Conservation (phyloP, 2,113 vertebrate species). For the Gorsachius goisagi region DNA sequence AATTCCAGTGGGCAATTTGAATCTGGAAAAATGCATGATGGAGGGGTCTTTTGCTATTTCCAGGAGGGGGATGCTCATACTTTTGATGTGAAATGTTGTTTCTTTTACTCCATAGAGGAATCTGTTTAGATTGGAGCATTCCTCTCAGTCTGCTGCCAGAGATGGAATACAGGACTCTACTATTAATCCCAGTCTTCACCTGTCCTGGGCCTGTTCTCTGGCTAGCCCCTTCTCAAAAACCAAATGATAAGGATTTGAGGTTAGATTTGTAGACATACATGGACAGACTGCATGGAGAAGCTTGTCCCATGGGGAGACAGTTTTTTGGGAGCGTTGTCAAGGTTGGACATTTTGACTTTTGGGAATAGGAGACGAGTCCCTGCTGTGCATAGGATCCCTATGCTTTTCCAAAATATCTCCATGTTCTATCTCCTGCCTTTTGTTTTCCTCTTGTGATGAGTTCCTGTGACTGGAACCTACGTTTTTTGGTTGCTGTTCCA, state of each 20-base stretch:
- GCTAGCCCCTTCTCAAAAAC: not conserved
- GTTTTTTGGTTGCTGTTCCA: not conserved
- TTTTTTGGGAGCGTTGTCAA: not conserved
- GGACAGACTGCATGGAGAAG: not conserved
- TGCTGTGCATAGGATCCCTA: not conserved
- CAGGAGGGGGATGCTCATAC: not conserved
- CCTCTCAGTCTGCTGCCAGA: not conserved
- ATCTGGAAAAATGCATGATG: not conserved
- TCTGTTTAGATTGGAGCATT: not conserved
- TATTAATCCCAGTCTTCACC: not conserved
- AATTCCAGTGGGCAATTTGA: not conserved
- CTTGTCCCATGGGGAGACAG: not conserved
- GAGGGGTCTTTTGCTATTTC: not conserved
- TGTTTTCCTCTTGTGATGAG: not conserved
- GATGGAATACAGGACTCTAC: accelerated
- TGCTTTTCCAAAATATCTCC: not conserved
- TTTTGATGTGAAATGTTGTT: not conserved
- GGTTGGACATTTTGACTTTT: not conserved
- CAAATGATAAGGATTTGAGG: not conserved
- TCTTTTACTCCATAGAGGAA: not conserved
- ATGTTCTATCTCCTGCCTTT: not conserved
- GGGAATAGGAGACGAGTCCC: not conserved
- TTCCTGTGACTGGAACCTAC: not conserved
- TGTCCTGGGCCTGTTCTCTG: not conserved
- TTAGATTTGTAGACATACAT: not conserved